A percentile compares a stretch with the other conserved stretches of the same genome.
phyloP scores from a whole-genome alignment of 2,888 invertebrate species.

The Andrena trimmerana region DNA sequence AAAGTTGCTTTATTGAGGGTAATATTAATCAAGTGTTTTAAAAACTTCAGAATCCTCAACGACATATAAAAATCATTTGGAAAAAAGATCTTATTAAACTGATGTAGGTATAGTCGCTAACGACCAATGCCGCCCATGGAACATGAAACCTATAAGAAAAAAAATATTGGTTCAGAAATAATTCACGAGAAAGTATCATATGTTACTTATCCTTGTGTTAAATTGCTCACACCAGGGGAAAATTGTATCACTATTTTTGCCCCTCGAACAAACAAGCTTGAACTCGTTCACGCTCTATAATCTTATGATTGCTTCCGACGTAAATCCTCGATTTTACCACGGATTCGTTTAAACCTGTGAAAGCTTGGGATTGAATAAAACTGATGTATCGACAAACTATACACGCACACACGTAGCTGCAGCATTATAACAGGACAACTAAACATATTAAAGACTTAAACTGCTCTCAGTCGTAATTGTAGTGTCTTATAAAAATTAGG shows the following conservation, averaged over 20 bases:
- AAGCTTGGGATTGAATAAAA: slow-evolving; percentile 43
- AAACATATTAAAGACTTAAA: background rate
- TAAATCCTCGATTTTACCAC: slow-evolving; percentile 48
- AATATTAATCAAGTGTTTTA: no score
- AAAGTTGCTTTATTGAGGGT: no score
- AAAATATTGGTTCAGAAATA: no score
- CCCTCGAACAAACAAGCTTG: slow-evolving; percentile 33
- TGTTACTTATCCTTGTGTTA: no score
- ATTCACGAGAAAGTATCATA: no score
- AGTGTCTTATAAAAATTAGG: slow-evolving; percentile 28
- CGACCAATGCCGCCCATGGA: no score
- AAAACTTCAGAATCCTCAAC: no score
- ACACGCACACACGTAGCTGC: background rate
- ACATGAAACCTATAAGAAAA: no score
- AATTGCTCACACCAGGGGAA: background rate
- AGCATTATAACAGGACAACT: slow-evolving; percentile 2
- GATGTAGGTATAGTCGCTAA: no score
- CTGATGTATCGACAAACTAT: slow-evolving; percentile 29
- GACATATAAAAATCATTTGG: no score
- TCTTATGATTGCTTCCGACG: slow-evolving; percentile 37
- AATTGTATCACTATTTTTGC: slow-evolving; percentile 1
- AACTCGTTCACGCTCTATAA: slow-evolving; percentile 29
- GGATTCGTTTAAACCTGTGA: slow-evolving; percentile 44
- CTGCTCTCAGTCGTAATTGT: background rate
- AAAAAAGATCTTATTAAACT: no score